Conservation (phyloP, 1,140 invertebrate genomes). For the Drosophila subobscura region DNA sequence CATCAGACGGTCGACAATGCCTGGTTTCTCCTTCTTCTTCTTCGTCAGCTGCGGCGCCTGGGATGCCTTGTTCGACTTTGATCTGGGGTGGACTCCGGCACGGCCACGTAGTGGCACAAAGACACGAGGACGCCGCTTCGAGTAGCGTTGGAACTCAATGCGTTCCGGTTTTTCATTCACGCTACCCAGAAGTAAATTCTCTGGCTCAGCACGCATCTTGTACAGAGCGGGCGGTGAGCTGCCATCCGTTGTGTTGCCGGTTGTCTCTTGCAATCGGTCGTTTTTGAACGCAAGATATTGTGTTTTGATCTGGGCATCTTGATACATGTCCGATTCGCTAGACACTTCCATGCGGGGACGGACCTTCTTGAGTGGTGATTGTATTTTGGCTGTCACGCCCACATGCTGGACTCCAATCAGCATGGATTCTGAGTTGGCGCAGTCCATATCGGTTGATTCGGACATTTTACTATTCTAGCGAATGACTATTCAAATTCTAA, state of each 20-base stretch:
- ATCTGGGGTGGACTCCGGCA: slow-evolving; percentile 6
- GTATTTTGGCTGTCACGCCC: slow-evolving; percentile 73
- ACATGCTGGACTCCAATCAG: slow-evolving; percentile 76
- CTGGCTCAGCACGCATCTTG: slow-evolving; percentile 63
- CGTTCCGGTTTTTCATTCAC: slow-evolving; percentile 49
- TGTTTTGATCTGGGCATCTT: slow-evolving; percentile 32
- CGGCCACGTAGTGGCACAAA: slow-evolving; percentile 21
- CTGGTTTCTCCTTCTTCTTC: not conserved
- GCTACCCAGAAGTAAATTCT: slow-evolving; percentile 16
- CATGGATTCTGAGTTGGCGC: slow-evolving; percentile 63
- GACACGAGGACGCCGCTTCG: slow-evolving; percentile 37
- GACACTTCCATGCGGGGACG: slow-evolving; percentile 54
- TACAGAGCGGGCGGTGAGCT: slow-evolving; percentile 53
- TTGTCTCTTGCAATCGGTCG: slow-evolving; percentile 37
- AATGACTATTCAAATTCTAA: not conserved
- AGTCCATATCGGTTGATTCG: slow-evolving; percentile 52
- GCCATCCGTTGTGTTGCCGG: slow-evolving; percentile 37
- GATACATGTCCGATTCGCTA: slow-evolving; percentile 62
- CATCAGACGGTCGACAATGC: slow-evolving; percentile 51
- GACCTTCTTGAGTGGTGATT: slow-evolving; percentile 65
- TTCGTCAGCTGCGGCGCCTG: not conserved
- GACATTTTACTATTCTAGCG: slow-evolving; percentile 49
- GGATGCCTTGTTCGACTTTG: slow-evolving; percentile 6
- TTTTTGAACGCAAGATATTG: slow-evolving; percentile 66
- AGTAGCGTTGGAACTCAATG: slow-evolving; percentile 78